Percentiles rank a stretch among this genome's conserved stretches.
These are phyloP conservation scores for Notechis scutatus DNA, from an alignment of 2,113 vertebrate species.

Conservation along the genomic window DNA sequence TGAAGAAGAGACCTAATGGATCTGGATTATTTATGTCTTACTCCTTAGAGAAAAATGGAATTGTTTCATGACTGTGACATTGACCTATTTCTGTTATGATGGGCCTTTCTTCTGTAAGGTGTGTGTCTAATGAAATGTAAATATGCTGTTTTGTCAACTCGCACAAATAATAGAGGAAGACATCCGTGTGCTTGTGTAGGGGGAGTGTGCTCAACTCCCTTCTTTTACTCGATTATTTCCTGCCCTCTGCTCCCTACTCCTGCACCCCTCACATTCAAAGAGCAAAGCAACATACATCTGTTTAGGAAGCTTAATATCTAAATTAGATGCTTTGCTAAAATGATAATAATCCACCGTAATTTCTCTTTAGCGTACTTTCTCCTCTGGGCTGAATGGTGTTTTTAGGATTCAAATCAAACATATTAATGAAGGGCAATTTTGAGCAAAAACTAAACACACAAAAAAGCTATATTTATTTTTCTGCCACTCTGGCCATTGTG, in stretches of 20 bases:
- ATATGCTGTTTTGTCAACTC: background rate
- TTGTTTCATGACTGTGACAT: slow-evolving; percentile 40
- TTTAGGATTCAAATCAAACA: slow-evolving; percentile 26
- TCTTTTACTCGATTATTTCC: slow-evolving; percentile 49
- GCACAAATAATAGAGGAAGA: slow-evolving; percentile 35
- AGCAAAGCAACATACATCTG: slow-evolving; percentile 44
- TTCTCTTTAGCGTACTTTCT: slow-evolving; percentile 16
- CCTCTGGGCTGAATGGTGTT: slow-evolving; percentile 21
- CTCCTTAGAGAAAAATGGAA: slow-evolving; percentile 39
- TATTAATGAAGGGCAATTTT: slow-evolving; percentile 34
- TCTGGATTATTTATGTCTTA: slow-evolving; percentile 34
- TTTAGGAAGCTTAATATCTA: slow-evolving; percentile 59
- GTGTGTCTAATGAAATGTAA: slow-evolving; percentile 39
- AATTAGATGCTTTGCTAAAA: slow-evolving; percentile 56
- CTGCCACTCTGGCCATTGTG: background rate
- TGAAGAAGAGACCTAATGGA: slow-evolving; percentile 47
- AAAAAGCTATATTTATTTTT: slow-evolving; percentile 26
- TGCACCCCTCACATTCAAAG: slow-evolving; percentile 48
- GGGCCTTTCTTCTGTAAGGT: slow-evolving; percentile 28
- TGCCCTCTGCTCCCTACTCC: slow-evolving; percentile 42
- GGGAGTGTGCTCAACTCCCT: background rate
- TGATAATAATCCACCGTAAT: slow-evolving; percentile 54
- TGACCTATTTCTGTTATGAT: slow-evolving; percentile 20
- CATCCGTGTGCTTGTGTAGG: background rate
- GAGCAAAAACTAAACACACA: background rate